These are phyloP conservation scores for Lasiommata megera DNA, from an alignment of 2,888 invertebrate genomes.

Conservation along the genomic window DNA sequence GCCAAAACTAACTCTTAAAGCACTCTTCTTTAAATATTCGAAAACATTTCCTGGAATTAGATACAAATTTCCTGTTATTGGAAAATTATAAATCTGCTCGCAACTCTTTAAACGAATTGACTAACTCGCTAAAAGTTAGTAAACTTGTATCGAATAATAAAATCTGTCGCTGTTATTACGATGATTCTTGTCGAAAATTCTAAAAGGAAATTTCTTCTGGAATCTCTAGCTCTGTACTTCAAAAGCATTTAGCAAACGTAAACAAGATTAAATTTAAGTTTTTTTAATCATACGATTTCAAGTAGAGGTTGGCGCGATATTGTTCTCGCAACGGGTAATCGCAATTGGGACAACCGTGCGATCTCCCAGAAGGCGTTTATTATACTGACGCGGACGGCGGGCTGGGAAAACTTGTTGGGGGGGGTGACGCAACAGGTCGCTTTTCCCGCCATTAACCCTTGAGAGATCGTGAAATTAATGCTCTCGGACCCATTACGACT, in stretches of 20 bases:
- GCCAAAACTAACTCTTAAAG: no score
- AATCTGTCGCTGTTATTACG: no score
- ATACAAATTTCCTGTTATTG: no score
- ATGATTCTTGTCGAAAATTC: no score
- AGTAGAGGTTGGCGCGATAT: constrained; percentile 13
- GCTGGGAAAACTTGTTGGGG: constrained; percentile 26
- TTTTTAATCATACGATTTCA: constrained; percentile 4
- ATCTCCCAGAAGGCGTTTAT: constrained; percentile 22
- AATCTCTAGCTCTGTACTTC: no score
- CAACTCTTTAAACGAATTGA: no score
- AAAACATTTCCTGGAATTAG: neutral
- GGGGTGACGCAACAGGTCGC: constrained; percentile 48
- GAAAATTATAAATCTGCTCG: no score
- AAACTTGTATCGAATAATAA: no score
- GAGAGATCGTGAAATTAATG: constrained; percentile 42
- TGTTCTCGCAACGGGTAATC: constrained; percentile 6
- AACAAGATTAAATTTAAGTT: no score
- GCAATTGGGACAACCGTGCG: constrained; percentile 27
- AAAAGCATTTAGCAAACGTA: no score
- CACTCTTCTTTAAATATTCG: neutral
- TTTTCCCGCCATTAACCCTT: constrained; percentile 44
- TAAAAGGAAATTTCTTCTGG: no score
- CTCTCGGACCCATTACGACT: constrained; percentile 38
- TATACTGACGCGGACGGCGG: constrained; percentile 29
- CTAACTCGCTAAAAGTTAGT: no score